Evolutionary conservation across 2,113 vertebrate genomes (phyloP).

Genomic region (Micromys minutus): DNA sequence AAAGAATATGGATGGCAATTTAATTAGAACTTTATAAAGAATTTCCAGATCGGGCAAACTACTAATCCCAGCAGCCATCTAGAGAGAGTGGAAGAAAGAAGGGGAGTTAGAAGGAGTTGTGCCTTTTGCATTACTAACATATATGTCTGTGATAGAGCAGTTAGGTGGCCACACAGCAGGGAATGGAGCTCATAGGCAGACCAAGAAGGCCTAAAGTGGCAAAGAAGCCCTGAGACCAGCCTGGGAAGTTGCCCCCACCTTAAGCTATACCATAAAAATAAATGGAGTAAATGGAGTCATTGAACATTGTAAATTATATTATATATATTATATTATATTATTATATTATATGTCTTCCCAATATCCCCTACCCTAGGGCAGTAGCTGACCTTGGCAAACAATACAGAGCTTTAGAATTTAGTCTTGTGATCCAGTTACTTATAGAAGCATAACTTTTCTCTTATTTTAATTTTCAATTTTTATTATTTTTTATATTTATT

Average conservation of each 20-base stretch:
- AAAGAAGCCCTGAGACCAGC: no score
- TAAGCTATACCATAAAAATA: not conserved
- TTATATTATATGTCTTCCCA: not conserved
- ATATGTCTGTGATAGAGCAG: not conserved
- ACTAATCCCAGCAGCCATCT: not conserved
- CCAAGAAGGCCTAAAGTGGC: not conserved
- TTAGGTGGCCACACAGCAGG: not conserved
- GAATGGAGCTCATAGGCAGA: not conserved
- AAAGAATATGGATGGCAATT: not conserved
- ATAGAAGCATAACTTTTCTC: not conserved
- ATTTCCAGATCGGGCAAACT: not conserved
- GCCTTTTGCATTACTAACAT: no score
- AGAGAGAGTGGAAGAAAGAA: not conserved
- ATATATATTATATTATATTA: not conserved
- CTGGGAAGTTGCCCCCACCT: not conserved
- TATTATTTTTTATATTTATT: not conserved
- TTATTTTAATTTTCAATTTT: no score
- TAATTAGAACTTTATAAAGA: not conserved
- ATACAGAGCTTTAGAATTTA: not conserved
- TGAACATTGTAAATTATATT: not conserved
- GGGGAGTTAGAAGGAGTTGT: not conserved
- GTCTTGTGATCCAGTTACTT: not conserved
- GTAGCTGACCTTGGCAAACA: not conserved
- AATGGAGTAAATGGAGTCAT: not conserved
- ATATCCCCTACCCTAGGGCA: not conserved